Base-by-base conservation (phyloP, 1,140 invertebrate species). In the Diabrotica undecimpunctata region DNA sequence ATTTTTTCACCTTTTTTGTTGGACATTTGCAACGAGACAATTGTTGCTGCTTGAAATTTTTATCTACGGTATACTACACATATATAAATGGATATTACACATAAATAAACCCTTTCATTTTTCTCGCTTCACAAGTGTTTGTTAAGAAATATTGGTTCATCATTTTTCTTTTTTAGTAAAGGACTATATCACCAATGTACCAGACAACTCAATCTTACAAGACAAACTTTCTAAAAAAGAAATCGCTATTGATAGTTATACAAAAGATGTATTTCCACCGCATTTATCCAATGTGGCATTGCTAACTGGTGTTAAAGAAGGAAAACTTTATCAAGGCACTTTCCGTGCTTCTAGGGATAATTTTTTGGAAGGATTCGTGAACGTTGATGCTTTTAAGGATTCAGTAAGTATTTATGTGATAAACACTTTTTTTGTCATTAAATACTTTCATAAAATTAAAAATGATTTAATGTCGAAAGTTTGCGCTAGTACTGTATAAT, bases 311-410 rank as follows among this genome's bases (percentile, higher is more conserved):
- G 87, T 98, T 46, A 90, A 91, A 76, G 84, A 81, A 70, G 93
- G 92, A 11, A 87, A 85, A 73, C 81, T 92, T 37, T 73, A 90
- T 35, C 94, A 98, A 80, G 96, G 96, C 10, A 86, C 88, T 2
- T 96, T 95, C 79, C 83, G 87, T 62, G 89, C 90, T 5, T 93
- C 91, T 3, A 82, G 91, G 66, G 94, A 97, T 73, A 99, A 99
- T 81, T 98, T 94, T 77, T 81, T 97, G 2, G 96, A 99, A 83
- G 97, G 93, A n/a, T 90, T 82, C 72, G 93, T 97, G 8, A 90
- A 86, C 78, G 86, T 96, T 0, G 91, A 91, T 74, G 84, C 84
- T 12, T 86, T 84, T 74, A 88, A 92, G 54, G 89, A 92, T 79
- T 83, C 85, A 66, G 90, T 93, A 83, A 82, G 82, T 79, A 39